Evolutionary conservation across 2,797 vertebrate genomes (phyloP).

Genomic region (Euthynnus affinis): DNA sequence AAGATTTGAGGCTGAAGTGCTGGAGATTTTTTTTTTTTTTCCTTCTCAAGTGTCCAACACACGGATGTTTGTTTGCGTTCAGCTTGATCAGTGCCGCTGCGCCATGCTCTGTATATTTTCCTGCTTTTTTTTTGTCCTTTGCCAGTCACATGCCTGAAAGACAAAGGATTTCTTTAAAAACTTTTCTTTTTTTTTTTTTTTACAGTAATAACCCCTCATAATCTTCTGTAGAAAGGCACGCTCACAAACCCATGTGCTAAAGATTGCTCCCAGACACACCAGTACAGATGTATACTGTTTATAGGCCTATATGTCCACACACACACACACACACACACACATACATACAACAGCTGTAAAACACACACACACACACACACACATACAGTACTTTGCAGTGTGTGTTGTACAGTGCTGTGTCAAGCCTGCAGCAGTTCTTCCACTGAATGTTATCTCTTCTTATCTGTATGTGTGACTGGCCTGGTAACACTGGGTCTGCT

Average conservation of each 20-base stretch:
- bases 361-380: conserved; percentile 23
- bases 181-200: conserved; percentile 36
- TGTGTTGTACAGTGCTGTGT: conserved; percentile 43
- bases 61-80: no score
- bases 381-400: conserved; percentile 7
- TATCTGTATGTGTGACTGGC: conserved; percentile 85
- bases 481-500: conserved; percentile 80
- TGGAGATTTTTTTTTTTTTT: no score
- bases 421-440: conserved; percentile 76
- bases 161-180: conserved; percentile 52
- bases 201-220: conserved; percentile 65
- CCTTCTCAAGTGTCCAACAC: no score
- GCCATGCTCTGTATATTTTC: no score
- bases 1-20: no score
- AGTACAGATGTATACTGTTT: conserved; percentile 64
- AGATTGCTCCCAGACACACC: conserved; percentile 72
- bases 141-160: background rate
- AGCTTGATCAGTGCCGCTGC: no score
- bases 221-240: conserved; percentile 52
- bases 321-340: conserved; percentile 39
- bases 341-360: background rate
- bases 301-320: conserved; percentile 47
- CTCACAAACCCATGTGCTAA: conserved; percentile 63
- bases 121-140: no score
- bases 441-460: conserved; percentile 85